Base-by-base conservation (phyloP, 2,888 invertebrate genomes). In the Liposcelis brunnea region DNA sequence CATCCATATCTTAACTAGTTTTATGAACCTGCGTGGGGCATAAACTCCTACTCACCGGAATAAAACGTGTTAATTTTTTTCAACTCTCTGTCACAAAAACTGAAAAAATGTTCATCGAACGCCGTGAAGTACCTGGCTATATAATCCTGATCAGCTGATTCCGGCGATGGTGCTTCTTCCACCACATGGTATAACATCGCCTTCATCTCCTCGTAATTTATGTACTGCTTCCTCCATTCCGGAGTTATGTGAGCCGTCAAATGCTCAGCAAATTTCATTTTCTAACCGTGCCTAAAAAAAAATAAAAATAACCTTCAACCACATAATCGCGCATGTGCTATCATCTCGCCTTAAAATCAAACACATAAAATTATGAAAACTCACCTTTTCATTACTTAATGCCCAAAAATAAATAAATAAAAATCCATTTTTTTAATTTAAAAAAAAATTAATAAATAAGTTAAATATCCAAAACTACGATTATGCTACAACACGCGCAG, bases 221-320 rank as follows among this genome's bases (percentile, higher is more conserved):
- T 77, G 52, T 76, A 90, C 60, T 90, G 89, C 61, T 86, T 89
- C 53, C 87, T 71, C 89, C 89, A 89, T 72, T 90, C 89, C 48
- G 89, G 89, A 46, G 89, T 90, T 52, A 90, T 83, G 59, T 90
- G 89, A 33, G 86, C 84, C 33, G 78, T 69, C 50, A 89, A 68
- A 65, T 89, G 87, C 64, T 90, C 86, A 10, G 87, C 81, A 61
- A 90, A 89, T 70, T 89, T 90, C 89, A 89, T 90, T 52, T 55
- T 61, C 16, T 5, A 42, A 15, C 8, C 2, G 10, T 16, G n/a
- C 19, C 4, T 10, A 32, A 19, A 43, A 15, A 43, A 6, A 26
- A 26, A 26, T 26, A 26, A 26, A 26, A 6, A 26, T 4, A 26
- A 6, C 8, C 26, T 6, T 26, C 8, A 26, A 4, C 26, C n/a